Percentiles rank a stretch among this genome's conserved stretches.
Conservation (phyloP, 2,888 invertebrate species). For the Malthinus seriepunctatus region DNA sequence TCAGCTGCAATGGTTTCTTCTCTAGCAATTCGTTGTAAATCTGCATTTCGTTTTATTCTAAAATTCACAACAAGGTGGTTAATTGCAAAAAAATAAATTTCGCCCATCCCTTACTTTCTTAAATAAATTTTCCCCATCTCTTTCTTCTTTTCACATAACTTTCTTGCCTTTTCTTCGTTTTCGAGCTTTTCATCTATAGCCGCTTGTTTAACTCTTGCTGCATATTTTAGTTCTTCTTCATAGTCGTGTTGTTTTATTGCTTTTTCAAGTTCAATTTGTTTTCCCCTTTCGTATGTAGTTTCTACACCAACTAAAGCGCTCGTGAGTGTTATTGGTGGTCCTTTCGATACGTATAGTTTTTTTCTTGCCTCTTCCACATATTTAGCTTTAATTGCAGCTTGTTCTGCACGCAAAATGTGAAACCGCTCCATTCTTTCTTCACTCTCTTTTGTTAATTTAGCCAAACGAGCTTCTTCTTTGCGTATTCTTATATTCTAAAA, state of each 20-base stretch:
- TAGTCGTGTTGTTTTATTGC: conserved; percentile 44
- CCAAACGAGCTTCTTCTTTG: conserved; percentile 29
- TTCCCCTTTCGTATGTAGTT: conserved; percentile 45
- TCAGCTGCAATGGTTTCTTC: conserved; percentile 44
- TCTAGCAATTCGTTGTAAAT: conserved; percentile 4
- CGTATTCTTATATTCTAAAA: conserved; percentile 31
- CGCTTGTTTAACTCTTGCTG: conserved; percentile 37
- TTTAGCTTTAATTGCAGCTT: conserved; percentile 35
- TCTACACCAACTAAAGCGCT: conserved; percentile 46
- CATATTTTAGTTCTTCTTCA: conserved; percentile 40
- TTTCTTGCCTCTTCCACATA: conserved; percentile 39
- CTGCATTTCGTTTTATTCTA: conserved; percentile 35
- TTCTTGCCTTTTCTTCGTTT: conserved; percentile 37
- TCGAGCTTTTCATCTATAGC: conserved; percentile 40
- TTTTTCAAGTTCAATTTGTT: conserved; percentile 45
- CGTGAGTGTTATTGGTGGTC: conserved; percentile 44
- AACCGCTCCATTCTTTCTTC: conserved; percentile 30
- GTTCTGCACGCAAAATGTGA: conserved; percentile 36
- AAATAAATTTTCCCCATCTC: conserved; percentile 33
- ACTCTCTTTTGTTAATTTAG: conserved; percentile 25
- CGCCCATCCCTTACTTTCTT: conserved; percentile 34
- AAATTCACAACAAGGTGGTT: conserved; percentile 8
- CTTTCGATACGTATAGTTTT: conserved; percentile 42
- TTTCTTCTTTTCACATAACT: conserved; percentile 35
- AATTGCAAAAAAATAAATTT: neutral